Evolutionary conservation across 2,113 vertebrate genomes (phyloP).

Genomic region (cattle (Bos taurus)): DNA sequence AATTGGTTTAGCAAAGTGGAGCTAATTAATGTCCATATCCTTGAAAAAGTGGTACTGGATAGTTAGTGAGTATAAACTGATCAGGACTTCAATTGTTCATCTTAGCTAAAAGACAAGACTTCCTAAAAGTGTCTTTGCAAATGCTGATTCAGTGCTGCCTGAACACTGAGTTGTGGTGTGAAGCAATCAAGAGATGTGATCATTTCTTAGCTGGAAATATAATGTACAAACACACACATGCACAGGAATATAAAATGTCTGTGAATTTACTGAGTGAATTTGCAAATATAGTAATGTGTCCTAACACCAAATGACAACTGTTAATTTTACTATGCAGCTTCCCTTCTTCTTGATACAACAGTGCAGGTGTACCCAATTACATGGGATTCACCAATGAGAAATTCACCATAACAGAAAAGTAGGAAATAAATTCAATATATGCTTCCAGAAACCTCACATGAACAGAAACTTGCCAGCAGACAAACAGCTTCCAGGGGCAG

Average conservation of each 20-base stretch:
- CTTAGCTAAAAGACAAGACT: constrained; percentile 28
- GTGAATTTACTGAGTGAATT: background rate
- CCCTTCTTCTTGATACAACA: background rate
- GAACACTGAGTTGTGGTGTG: background rate
- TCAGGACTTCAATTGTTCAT: background rate
- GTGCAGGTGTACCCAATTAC: constrained; percentile 42
- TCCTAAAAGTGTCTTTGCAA: background rate
- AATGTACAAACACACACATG: background rate
- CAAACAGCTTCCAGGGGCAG: constrained; percentile 35
- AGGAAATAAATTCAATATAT: constrained; percentile 37
- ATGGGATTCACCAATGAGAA: background rate
- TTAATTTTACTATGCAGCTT: constrained; percentile 18
- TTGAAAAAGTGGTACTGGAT: constrained; percentile 32
- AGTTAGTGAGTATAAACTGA: constrained; percentile 46
- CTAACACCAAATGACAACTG: constrained; percentile 8
- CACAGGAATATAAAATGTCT: background rate
- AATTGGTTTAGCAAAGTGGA: constrained; percentile 56
- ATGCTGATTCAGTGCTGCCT: constrained; percentile 24
- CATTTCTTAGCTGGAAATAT: constrained; percentile 12
- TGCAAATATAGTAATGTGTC: background rate
- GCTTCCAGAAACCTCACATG: constrained; percentile 17
- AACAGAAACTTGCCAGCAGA: constrained; percentile 46
- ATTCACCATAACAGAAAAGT: background rate
- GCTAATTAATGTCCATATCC: constrained; percentile 53
- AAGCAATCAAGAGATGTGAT: constrained; percentile 8